A percentile compares a stretch with the other conserved stretches of the same genome.
Conservation (phyloP, 2,113 vertebrate genomes). For the Nothoprocta pentlandii region DNA sequence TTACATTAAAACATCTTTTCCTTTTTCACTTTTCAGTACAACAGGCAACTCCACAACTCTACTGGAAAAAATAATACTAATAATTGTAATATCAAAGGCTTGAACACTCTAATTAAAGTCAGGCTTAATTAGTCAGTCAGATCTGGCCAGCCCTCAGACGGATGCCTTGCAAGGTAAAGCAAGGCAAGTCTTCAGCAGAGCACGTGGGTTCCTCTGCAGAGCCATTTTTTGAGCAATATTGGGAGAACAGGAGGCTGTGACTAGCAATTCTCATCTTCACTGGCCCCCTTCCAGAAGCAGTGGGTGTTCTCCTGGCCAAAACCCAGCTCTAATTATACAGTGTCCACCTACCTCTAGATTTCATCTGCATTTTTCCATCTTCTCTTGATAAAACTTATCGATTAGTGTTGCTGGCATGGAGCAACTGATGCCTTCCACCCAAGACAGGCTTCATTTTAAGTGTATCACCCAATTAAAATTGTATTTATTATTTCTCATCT, state of each 20-base stretch:
- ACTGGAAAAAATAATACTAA: background rate
- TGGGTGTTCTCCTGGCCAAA: conserved; percentile 58
- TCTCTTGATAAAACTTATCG: background rate
- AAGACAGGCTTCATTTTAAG: background rate
- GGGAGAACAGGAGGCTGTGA: conserved; percentile 31
- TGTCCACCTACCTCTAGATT: conserved; percentile 54
- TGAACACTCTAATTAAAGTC: background rate
- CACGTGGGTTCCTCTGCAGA: background rate
- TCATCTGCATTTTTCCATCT: conserved; percentile 14
- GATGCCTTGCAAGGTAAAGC: background rate
- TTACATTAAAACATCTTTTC: background rate
- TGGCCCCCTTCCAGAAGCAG: conserved; percentile 24
- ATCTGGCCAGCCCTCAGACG: background rate
- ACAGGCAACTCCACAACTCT: background rate
- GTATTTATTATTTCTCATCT: background rate
- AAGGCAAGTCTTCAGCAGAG: background rate
- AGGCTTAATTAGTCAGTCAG: background rate
- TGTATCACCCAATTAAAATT: background rate
- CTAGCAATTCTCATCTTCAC: conserved; percentile 17
- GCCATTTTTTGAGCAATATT: background rate
- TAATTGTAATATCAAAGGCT: background rate
- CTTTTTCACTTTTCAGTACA: background rate
- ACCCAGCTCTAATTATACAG: conserved; percentile 47
- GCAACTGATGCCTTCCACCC: background rate
- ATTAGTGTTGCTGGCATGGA: background rate